Evolutionary conservation across 2,888 invertebrate species (phyloP), one percentile per base, ranked within the genome.

Genomic region (Erebia aethiops): DNA sequence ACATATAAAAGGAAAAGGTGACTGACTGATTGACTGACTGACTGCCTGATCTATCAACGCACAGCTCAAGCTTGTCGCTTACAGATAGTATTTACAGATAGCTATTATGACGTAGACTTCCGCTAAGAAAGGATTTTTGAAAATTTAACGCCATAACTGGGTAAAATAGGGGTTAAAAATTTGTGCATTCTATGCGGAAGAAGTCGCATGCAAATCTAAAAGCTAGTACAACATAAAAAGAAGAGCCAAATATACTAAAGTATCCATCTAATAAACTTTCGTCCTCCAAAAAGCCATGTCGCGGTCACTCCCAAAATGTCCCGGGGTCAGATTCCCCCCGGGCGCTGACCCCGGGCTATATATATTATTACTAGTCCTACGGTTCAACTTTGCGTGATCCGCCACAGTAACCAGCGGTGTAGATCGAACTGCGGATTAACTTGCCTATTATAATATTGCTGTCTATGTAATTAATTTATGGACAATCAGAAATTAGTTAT

Each of bases 301-400:
- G 49, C 62, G 62, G 62, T 62, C 62, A 62, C 62, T 62, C 62
- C 62, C 35, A 57, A 67, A 58, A 57, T 49, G 58, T 67, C 43
- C 49, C 62, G 49, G 21, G 58, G 67, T 67, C 67, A 67, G 49
- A 49, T 26, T 58, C 11, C 7, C 35, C 10, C 13, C 18, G 67
- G 46, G 26, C 67, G 21, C 49, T 26, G 57, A 67, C 67, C 67
- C 58, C 66, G 21, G 21, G 43, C 9, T 43, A 66, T 66, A 66
- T 35, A n/a, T n/a, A n/a, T n/a, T n/a, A n/a, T 1, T 21, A 66
- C 56, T 63, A 21, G 14, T 5, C 13, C 41, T 4, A 13, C 16
- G 56, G 56, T 21, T n/a, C 54, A 18, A 35, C 26, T 64, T 72
- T 49, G 72, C 70, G 69, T 72, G 70, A 67, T 54, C 60, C 18